Evolutionary conservation across 35 echinoderm and acorn worm genomes (phyloP), one percentile per base, ranked within the genome.

Genomic region (Hemicentrotus pulcherrimus): DNA sequence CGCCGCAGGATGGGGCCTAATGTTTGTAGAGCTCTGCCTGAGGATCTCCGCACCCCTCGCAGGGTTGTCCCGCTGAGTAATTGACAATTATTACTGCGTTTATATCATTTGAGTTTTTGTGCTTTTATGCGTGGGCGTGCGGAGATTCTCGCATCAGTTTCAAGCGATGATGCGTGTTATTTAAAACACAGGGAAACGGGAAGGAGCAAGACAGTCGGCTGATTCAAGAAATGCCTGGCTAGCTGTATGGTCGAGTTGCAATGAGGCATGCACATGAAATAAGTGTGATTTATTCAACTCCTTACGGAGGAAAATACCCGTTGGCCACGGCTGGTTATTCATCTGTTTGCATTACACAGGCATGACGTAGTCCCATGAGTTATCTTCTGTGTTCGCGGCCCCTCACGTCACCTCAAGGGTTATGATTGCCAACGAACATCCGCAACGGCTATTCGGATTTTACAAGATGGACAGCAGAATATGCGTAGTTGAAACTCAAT

Each of bases 21-120:
- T 90, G 88, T 90, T 90, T 90, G 88, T 47, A 33, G 88, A 90
- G 46, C 65, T 78, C 65, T n/a, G 65, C 65, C 65, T 28, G 65
- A 22, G 65, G 65, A 78, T 78, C 65, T 78, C 65, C 22, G 46
- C 32, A 45, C 88, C 46, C 88, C 46, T 90, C 7, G 88, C 32
- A 35, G 32, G 15, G 46, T 24, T 45, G 19, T 47, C 88, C 88
- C 46, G 88, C 46, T 90, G 88, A 90, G 88, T 90, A 90, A 90
- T 90, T 45, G 88, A 47, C 88, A 90, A 90, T 90, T 45, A 90
- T 90, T 90, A 90, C 88, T 90, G 32, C 88, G 88, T 90, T 90
- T 90, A 45, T 90, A 90, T 90, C 88, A 90, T 90, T 90, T 18
- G 32, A 78, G 65, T 78, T 78, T 78, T 30, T 78, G 65, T 28